Conservation (phyloP, 2,113 vertebrate species). For the Phycodurus eques region DNA sequence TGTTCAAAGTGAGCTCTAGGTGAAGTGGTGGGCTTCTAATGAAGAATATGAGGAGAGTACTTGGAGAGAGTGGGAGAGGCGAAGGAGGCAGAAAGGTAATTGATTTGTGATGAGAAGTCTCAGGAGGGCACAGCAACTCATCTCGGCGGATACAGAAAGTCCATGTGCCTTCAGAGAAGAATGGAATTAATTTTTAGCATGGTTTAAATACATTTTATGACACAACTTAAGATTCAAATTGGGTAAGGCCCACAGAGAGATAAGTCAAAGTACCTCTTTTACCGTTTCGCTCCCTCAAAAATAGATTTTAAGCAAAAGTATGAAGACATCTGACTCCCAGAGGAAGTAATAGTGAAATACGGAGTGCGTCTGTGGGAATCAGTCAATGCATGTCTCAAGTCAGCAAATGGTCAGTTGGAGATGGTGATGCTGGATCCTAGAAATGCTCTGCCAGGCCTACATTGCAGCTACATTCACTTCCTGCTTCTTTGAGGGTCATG, state of each 20-base stretch:
- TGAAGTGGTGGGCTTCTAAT: slow-evolving; percentile 70
- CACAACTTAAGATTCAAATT: slow-evolving; percentile 64
- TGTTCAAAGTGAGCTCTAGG: slow-evolving; percentile 52
- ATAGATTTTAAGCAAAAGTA: neutral
- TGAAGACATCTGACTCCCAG: neutral
- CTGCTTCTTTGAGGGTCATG: neutral
- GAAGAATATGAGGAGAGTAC: slow-evolving; percentile 70
- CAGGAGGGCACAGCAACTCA: slow-evolving; percentile 63
- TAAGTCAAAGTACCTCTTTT: slow-evolving; percentile 53
- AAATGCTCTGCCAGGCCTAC: neutral
- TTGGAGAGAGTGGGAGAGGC: slow-evolving; percentile 62
- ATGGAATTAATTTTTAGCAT: slow-evolving; percentile 67
- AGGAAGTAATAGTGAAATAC: neutral
- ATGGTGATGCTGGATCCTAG: neutral
- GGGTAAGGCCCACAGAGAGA: slow-evolving; percentile 56
- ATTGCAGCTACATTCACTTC: neutral
- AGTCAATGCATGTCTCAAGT: neutral
- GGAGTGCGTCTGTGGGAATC: neutral
- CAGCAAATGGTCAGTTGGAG: neutral
- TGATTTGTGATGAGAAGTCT: slow-evolving; percentile 77
- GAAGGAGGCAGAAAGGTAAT: slow-evolving; percentile 71
- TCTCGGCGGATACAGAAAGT: slow-evolving; percentile 59
- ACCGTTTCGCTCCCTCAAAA: slow-evolving; percentile 28
- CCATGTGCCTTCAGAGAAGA: slow-evolving; percentile 61
- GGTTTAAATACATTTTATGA: slow-evolving; percentile 69